Percentiles rank a stretch among this genome's conserved stretches.
These are phyloP conservation scores for Xanthorhoe designata DNA, from an alignment of 2,888 invertebrate species.

Conservation along the genomic window DNA sequence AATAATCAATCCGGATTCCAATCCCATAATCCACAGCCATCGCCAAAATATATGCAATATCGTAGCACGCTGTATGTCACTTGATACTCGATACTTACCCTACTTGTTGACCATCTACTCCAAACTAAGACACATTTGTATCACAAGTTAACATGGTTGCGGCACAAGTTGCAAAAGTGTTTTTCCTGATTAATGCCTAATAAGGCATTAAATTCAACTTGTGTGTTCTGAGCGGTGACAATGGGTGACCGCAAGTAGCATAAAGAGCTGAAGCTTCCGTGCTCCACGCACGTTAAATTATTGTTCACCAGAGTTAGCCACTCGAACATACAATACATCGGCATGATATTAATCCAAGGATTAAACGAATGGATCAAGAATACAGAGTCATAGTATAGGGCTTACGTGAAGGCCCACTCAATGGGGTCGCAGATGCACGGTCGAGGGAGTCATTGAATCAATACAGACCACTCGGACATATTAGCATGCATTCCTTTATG, in stretches of 20 bases:
- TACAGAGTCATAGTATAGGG: constrained; percentile 13
- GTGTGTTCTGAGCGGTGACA: too few species aligned
- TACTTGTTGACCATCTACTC: constrained; percentile 4
- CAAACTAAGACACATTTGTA: background rate
- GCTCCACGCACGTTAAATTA: too few species aligned
- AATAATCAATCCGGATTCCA: constrained; percentile 62
- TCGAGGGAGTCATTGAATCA: constrained; percentile 53
- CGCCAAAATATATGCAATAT: constrained; percentile 55
- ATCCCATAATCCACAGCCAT: constrained; percentile 59
- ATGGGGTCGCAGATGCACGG: constrained; percentile 56
- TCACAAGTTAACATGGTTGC: too few species aligned
- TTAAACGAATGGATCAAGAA: constrained; percentile 29
- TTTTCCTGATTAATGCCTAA: too few species aligned
- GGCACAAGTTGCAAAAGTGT: too few species aligned
- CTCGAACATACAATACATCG: too few species aligned
- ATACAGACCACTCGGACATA: constrained; percentile 38
- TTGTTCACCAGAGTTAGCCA: too few species aligned
- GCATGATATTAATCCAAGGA: background rate
- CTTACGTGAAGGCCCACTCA: constrained; percentile 36
- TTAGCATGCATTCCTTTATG: constrained; percentile 9
- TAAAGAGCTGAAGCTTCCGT: too few species aligned
- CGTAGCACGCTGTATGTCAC: constrained; percentile 20
- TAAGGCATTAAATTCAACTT: too few species aligned
- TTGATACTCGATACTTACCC: constrained; percentile 41
- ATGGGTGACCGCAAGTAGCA: too few species aligned